phyloP scores from a whole-genome alignment of 2,888 invertebrate genomes.

The Calephelis perditalis region DNA sequence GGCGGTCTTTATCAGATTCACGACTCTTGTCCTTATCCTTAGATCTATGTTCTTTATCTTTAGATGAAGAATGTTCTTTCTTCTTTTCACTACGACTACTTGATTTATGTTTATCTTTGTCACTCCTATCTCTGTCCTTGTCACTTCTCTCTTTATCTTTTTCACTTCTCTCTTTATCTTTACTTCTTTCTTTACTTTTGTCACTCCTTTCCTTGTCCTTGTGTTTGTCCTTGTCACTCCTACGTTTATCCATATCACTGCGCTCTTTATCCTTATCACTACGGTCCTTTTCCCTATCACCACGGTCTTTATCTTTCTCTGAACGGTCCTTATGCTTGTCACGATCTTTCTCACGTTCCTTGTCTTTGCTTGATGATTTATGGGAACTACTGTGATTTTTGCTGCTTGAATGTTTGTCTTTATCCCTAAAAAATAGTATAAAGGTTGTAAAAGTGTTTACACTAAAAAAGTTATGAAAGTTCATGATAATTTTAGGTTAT shows the following conservation, averaged over 20 bases:
- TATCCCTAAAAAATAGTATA: slow-evolving; percentile 45
- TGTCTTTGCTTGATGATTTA: slow-evolving; percentile 72
- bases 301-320: slow-evolving; percentile 44
- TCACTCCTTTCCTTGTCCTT: slow-evolving; percentile 39
- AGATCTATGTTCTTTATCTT: slow-evolving; percentile 72
- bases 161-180: slow-evolving; percentile 38
- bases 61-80: slow-evolving; percentile 49
- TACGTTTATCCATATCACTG: slow-evolving; percentile 46
- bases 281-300: slow-evolving; percentile 37
- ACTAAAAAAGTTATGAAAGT: not conserved
- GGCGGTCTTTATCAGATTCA: slow-evolving; percentile 42
- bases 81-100: slow-evolving; percentile 44
- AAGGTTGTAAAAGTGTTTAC: not conserved
- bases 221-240: slow-evolving; percentile 65
- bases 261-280: slow-evolving; percentile 57
- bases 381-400: slow-evolving; percentile 77
- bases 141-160: slow-evolving; percentile 37
- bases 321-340: slow-evolving; percentile 44
- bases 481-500: not conserved
- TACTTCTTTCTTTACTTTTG: slow-evolving; percentile 42
- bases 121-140: slow-evolving; percentile 35
- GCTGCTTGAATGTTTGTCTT: slow-evolving; percentile 73
- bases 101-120: slow-evolving; percentile 45
- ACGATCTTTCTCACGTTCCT: slow-evolving; percentile 54
- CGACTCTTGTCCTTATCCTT: slow-evolving; percentile 40